These are phyloP conservation scores for Diplolepis rosae DNA, from an alignment of 2,888 invertebrate species.

Conservation along the genomic window DNA sequence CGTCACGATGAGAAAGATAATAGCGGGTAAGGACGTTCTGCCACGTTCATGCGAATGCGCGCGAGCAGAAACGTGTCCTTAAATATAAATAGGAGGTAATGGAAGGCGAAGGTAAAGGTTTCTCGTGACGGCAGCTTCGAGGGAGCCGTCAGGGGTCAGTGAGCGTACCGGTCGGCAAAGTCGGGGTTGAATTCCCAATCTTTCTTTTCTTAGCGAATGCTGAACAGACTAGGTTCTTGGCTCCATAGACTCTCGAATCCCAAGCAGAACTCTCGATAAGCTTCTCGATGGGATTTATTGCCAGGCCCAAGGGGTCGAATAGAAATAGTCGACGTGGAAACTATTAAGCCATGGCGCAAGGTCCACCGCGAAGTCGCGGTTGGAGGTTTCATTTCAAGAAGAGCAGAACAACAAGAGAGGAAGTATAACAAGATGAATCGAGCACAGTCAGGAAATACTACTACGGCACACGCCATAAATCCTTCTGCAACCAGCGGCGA, in stretches of 20 bases:
- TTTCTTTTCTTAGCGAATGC: slow-evolving; percentile 39
- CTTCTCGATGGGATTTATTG: slow-evolving; percentile 64
- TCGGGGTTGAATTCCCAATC: slow-evolving; percentile 51
- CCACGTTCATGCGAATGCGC: slow-evolving; percentile 4
- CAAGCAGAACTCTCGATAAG: slow-evolving; percentile 62
- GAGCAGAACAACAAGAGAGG: slow-evolving; percentile 35
- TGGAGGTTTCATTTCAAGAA: slow-evolving; percentile 26
- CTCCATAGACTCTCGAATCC: slow-evolving; percentile 57
- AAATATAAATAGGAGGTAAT: slow-evolving; percentile 22
- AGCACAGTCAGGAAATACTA: slow-evolving; percentile 47
- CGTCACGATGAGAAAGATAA: slow-evolving; percentile 11
- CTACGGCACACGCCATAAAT: slow-evolving; percentile 47
- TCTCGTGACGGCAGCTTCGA: slow-evolving; percentile 23
- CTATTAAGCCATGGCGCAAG: slow-evolving; percentile 60
- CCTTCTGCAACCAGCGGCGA: slow-evolving; percentile 41
- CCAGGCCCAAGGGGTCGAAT: slow-evolving; percentile 61
- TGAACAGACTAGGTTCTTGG: slow-evolving; percentile 20
- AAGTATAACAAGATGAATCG: slow-evolving; percentile 51
- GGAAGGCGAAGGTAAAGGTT: slow-evolving; percentile 27
- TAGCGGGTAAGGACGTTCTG: neutral
- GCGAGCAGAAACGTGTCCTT: slow-evolving; percentile 18
- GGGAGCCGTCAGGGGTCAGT: slow-evolving; percentile 58
- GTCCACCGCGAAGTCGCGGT: slow-evolving; percentile 37
- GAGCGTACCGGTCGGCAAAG: slow-evolving; percentile 59
- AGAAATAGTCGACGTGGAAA: slow-evolving; percentile 59